Evolutionary conservation across 1,140 invertebrate species (phyloP), one percentile per base, ranked within the genome.

Genomic region (Meloidogyne exigua): DNA sequence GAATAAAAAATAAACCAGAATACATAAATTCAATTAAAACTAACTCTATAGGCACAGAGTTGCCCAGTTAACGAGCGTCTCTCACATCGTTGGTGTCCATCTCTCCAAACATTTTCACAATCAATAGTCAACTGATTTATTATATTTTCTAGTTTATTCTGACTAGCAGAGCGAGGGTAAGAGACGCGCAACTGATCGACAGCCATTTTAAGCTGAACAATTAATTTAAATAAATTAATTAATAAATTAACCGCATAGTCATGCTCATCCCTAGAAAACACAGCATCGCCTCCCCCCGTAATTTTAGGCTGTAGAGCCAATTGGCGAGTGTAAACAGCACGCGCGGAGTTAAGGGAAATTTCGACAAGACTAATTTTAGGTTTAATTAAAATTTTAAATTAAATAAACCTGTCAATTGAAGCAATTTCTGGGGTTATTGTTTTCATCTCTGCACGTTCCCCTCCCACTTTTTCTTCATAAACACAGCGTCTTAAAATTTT

Each of bases 61-160:
- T 72, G 42, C 2, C 72, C 76, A 1, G 76, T 78, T 7, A 78
- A 68, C 2, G 76, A 78, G 2, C 77, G 15, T 32, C 9, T 25
- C 18, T 78, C 76, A 77, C 76, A 78, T 21, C 76, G 28, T 25
- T 79, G 76, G 23, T 78, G 76, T 2, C 76, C 76, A 67, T 77
- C 68, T n/a, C 21, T 67, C 76, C 76, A 78, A 36, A 79, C n/a
- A n/a, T 25, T 44, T 68, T 63, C 32, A 44, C 57, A 76, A 18
- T 77, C 70, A 32, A n/a, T n/a, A 3, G 23, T n/a, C 11, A 78
- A n/a, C 11, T 66, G 32, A 9, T 21, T 44, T 5, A 36, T n/a
- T 23, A 73, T 57, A 10, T 23, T n/a, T 1, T 73, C 57, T 21
- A 26, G 57, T 26, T 32, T 49, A 15, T 65, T n/a, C 25, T 5